Evolutionary conservation across 2,797 vertebrate species (phyloP), one percentile per base, ranked within the genome.

Genomic region (Bufotes viridis): DNA sequence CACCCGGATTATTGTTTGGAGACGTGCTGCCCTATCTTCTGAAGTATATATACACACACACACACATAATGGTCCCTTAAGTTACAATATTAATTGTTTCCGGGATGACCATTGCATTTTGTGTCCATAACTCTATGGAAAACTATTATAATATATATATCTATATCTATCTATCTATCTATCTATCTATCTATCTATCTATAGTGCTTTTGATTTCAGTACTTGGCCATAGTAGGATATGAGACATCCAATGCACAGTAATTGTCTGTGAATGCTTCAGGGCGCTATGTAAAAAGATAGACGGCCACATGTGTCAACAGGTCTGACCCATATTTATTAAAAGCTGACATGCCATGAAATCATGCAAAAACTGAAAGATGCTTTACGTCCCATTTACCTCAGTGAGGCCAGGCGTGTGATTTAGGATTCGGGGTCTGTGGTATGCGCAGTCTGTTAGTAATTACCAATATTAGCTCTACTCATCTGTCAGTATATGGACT

Each of bases 321-420:
- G 58, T 58, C 55, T 83, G 51, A 34, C 24, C 82, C 26, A 79
- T 81, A 70, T 60, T 61, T 63, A 87, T 26, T 82, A 81, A 81
- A 63, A 60, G 13, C 29, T 53, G 86, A 74, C 69, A 55, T 15
- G 51, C 58, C 78, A 69, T 81, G 65, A 87, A 74, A 75, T 24
- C 78, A 34, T 60, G 55, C 57, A 0, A 6, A 42, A 24, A 57
- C 18, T 87, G 78, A 80, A 81, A 82, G 86, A 87, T 49, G 22
- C 78, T 87, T 72, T 51, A 72, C 55, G 85, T 87, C 78, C 65
- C 85, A 87, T 87, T 87, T 81, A 80, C 76, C 53, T 58, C 51
- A 57, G 60, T 58, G 75, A 57, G 55, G 53, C 53, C 78, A 87
- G 85, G 81, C 57, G 78, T 72, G 61, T 57, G 78, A 42, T 18